Evolutionary conservation across 1,140 invertebrate species (phyloP), one percentile per base, ranked within the genome.

Genomic region (Drosophila bocki): DNA sequence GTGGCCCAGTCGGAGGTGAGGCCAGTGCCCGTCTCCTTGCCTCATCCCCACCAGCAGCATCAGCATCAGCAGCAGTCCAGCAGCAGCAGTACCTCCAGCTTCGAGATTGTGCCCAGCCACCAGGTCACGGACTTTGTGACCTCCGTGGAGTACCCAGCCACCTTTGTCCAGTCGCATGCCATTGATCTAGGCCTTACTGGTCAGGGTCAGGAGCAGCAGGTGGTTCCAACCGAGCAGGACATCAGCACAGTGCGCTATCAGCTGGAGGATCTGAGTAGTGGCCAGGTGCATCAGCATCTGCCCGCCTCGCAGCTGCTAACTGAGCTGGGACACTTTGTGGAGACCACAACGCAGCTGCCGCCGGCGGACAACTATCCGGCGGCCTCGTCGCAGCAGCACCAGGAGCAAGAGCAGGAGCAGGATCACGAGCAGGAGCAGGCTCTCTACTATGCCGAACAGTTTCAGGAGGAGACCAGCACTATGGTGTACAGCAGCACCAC

Each of bases 121-220:
- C 94, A 94, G 50, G 60, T 95, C 35, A 94, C 93, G 15, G 95
- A 95, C 78, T 95, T 94, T 82, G 93, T 95, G 13, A 95, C 95
- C 42, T 94, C 94, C 17, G 93, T 96, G 68, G 95, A 96, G 75
- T 95, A 96, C 92, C 95, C 95, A 9, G 93, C 95, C 15, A 94
- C 94, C 44, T 92, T 95, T 53, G 94, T 95, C 50, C 94, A 95
- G 74, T 95, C 95, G 37, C 95, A 95, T 60, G 77, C 95, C 32
- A 94, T 95, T 41, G 95, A 96, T 69, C 37, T 92, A 17, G 84
- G 78, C 0, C 9, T 37, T 7, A 48, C 44, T 0, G 61, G 57
- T 3, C n/a, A 62, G 35, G 54, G 2, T 3, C 19, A 26, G 45
- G 13, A 26, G 13, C 45, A 54, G 22, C 19, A 35, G 54, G 3